Percentiles rank a stretch among this genome's conserved stretches.
Conservation (phyloP, 2,113 vertebrate genomes). For the Caracal caracal region DNA sequence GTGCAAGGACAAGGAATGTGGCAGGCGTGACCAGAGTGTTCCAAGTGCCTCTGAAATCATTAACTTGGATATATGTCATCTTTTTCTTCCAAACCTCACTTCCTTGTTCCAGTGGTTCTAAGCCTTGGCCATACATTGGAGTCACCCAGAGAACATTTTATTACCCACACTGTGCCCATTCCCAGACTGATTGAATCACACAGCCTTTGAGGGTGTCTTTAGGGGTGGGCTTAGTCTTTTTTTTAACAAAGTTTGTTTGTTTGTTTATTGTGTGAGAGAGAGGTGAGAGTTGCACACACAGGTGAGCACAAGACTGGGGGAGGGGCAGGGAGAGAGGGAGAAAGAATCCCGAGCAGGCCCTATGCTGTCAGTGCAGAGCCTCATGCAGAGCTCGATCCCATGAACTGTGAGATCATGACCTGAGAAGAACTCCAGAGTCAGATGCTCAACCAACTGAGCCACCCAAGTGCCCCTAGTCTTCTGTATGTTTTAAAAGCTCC, state of each 20-base stretch:
- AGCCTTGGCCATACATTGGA: background rate
- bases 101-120: background rate
- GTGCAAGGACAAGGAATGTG: background rate
- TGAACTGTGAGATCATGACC: too few species aligned
- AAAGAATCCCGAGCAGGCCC: too few species aligned
- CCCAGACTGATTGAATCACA: background rate
- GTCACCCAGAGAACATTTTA: background rate
- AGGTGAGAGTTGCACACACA: too few species aligned
- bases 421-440: too few species aligned
- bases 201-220: background rate
- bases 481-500: background rate
- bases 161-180: background rate
- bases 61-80: background rate
- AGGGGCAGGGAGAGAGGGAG: too few species aligned
- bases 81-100: background rate
- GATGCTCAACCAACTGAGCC: too few species aligned
- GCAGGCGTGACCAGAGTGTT: rapidly evolving
- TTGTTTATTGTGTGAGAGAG: too few species aligned
- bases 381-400: too few species aligned
- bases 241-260: too few species aligned
- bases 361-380: too few species aligned
- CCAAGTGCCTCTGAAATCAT: background rate
- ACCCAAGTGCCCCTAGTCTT: background rate
- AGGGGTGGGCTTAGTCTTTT: background rate
- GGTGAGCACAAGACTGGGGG: too few species aligned